These are phyloP conservation scores for Agrochola lota DNA, from an alignment of 2,888 invertebrate genomes.

Conservation along the genomic window DNA sequence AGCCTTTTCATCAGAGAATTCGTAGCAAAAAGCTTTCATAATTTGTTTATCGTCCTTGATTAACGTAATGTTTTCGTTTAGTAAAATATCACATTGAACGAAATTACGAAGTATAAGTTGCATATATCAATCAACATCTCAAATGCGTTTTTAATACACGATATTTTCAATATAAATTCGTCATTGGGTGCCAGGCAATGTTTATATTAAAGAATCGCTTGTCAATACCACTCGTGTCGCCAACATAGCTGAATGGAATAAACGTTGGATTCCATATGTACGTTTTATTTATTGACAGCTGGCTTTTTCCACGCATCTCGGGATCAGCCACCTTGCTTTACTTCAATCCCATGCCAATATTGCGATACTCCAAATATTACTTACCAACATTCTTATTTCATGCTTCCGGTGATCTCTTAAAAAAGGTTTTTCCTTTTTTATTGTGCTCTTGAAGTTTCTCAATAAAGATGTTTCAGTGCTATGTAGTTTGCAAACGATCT, in stretches of 20 bases:
- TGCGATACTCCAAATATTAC: constrained; percentile 54
- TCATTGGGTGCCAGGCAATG: constrained; percentile 51
- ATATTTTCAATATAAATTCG: constrained; percentile 58
- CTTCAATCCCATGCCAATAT: constrained; percentile 54
- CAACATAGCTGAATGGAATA: constrained; percentile 59
- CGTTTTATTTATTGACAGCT: constrained; percentile 70
- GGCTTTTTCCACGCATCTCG: constrained; percentile 60
- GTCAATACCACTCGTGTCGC: constrained; percentile 68
- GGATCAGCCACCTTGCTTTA: constrained; percentile 64
- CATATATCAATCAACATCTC: constrained; percentile 35
- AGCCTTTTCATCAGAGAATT: constrained; percentile 31
- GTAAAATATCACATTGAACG: neutral
- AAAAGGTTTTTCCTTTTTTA: constrained; percentile 28
- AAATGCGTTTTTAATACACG: constrained; percentile 27
- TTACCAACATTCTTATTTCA: constrained; percentile 27
- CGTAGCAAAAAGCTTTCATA: constrained; percentile 20
- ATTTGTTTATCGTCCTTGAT: constrained; percentile 9
- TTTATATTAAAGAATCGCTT: constrained; percentile 64
- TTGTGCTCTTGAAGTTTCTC: constrained; percentile 17
- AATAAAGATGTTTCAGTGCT: constrained; percentile 36
- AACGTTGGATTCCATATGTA: constrained; percentile 65
- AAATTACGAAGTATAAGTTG: constrained; percentile 5
- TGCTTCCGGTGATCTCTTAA: constrained; percentile 29
- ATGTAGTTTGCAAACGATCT: constrained; percentile 43
- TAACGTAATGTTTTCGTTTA: neutral